Evolutionary conservation across 2,113 vertebrate species (phyloP), one percentile per base, ranked within the genome.

Genomic region (Origma solitaria): DNA sequence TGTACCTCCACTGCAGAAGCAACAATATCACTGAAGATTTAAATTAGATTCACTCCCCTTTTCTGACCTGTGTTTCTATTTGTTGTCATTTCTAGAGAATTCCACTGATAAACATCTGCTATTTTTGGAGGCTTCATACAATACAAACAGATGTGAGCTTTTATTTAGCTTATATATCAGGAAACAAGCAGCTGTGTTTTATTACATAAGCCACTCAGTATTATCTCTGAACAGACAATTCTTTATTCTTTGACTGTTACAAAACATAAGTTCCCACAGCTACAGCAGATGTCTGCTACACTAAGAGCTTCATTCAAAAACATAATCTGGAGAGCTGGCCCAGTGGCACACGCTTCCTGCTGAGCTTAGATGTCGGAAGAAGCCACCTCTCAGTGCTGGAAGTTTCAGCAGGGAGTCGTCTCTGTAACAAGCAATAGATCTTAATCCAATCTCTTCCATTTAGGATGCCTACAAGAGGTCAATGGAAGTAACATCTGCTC

Each of bases 181-280:
- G 95, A 96, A 97, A 97, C 72, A 95, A 96, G 90, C 97, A 98
- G 96, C 96, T 98, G 97, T 27, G 28, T 66, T 97, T 96, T 97
- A 97, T 97, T 97, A 94, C 82, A 91, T 92, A 97, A 98, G 66
- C 84, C 72, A 96, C 77, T 97, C 92, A 93, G 79, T 91, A 98
- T 96, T 97, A 98, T 97, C 92, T 97, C 96, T 95, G 95, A 97
- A 96, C 90, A 96, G 96, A 97, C 95, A 97, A 98, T 97, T 95
- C 91, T 96, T 98, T 97, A 97, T 96, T 97, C 93, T 97, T 94
- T 82, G 85, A 87, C 94, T 97, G 88, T 94, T 92, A 94, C 79
- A 96, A 98, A 97, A 96, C 57, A 51, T 87, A 97, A 96, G 86
- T 97, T 96, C 76, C 82, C 95, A 95, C 96, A 97, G 97, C 90